A percentile compares a stretch with the other conserved stretches of the same genome.
Evolutionary conservation across 2,113 vertebrate genomes (phyloP).

Genomic region (Thermophis baileyi): DNA sequence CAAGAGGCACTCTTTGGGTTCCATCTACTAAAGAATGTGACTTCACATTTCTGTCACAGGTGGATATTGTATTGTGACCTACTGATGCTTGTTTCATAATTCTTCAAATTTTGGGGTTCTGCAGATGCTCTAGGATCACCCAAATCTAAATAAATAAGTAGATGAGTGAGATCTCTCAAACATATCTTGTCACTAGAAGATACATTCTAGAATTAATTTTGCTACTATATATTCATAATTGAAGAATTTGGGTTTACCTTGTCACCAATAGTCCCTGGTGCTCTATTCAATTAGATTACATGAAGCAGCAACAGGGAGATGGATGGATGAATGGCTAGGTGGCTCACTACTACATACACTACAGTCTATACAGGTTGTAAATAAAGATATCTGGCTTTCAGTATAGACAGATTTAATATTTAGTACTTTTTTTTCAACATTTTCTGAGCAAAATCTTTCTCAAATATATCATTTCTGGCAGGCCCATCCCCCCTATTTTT

Average conservation of each 20-base stretch:
- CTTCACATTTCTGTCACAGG: neutral
- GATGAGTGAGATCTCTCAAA: neutral
- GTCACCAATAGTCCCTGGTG: neutral
- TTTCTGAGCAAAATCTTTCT: neutral
- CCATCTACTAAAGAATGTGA: neutral
- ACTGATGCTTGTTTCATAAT: neutral
- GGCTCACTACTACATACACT: neutral
- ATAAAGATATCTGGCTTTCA: neutral
- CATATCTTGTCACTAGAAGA: neutral
- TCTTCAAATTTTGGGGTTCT: neutral
- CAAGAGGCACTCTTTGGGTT: neutral
- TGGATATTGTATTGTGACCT: neutral
- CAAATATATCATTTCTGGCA: neutral
- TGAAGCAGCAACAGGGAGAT: neutral
- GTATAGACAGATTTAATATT: neutral
- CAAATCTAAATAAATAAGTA: neutral
- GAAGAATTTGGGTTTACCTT: neutral
- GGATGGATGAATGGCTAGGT: neutral
- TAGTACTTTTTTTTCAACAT: neutral
- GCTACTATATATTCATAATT: neutral
- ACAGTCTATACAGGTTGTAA: neutral
- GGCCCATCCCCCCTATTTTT: neutral
- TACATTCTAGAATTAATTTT: neutral
- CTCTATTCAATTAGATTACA: neutral
- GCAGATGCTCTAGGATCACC: neutral